Evolutionary conservation across 2,888 invertebrate species (phyloP), one percentile per base, ranked within the genome.

Genomic region (Scaeva pyrastri): DNA sequence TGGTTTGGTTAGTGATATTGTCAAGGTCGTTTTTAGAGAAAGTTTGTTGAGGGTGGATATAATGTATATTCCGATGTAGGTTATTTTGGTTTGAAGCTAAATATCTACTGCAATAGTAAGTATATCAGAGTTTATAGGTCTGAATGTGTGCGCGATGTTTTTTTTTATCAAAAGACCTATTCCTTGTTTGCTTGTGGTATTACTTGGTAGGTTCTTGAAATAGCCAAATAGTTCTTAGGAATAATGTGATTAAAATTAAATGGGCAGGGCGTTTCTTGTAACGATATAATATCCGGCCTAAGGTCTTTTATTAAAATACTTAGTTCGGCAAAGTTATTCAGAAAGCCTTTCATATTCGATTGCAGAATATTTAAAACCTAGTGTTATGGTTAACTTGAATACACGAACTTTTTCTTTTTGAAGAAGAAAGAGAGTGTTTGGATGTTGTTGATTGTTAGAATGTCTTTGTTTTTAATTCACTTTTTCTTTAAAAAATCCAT

Each of bases 221-320:
- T 50, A 72, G 1, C 66, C 66, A 8, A 7, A 12, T 82, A 82
- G 7, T 52, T 36, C 41, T 76, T 82, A 1, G 82, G 76, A 14
- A 56, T 19, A 16, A 45, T 21, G 4, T 52, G 76, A 12, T 11
- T 56, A 19, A 11, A 19, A 31, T 43, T 11, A 41, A 16, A 12
- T 2, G 36, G 4, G 41, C 66, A 56, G 14, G 79, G 79, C 5
- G 84, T 84, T 71, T 84, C 75, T 75, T 84, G 71, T 14, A 75
- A 50, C 6, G 70, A 64, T 3, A 84, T 23, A 23, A 79, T 19
- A 39, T 50, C 10, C 1, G 74, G 71, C 1, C 11, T 11, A 11
- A 41, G 21, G 5, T 60, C 26, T 14, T 71, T 74, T 31, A 79
- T 71, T 7, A 84, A 21, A 2, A 64, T 16, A 14, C 64, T 52